phyloP scores from a whole-genome alignment of 2,113 vertebrate species.

The Ictalurus punctatus region DNA sequence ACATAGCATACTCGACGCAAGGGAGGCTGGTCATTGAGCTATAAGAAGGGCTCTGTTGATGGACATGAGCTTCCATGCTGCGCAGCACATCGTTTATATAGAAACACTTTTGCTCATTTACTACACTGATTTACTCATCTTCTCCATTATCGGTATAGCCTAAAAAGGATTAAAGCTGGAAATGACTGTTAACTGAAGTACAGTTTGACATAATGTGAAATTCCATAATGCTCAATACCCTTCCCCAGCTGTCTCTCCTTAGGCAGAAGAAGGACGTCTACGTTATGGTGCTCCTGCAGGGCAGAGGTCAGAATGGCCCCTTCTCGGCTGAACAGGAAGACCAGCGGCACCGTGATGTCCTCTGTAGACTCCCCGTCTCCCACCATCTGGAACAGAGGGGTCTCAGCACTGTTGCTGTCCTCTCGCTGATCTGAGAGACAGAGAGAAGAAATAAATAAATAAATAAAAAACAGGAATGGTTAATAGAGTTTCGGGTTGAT shows the following conservation, averaged over 20 bases:
- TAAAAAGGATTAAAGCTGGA: background rate
- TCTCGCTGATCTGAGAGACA: slow-evolving; percentile 71
- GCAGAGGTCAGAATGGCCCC: slow-evolving; percentile 71
- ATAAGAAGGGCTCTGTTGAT: background rate
- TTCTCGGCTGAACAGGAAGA: slow-evolving; percentile 77
- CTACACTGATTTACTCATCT: too few species aligned
- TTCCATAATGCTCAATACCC: slow-evolving; percentile 53
- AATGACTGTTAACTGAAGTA: background rate
- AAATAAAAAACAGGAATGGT: background rate
- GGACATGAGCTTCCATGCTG: background rate
- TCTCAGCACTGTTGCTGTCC: slow-evolving; percentile 74
- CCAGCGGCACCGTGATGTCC: slow-evolving; percentile 73
- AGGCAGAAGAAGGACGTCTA: slow-evolving; percentile 76
- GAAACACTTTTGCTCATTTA: too few species aligned
- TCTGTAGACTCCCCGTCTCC: slow-evolving; percentile 74
- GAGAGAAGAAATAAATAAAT: too few species aligned
- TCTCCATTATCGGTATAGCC: too few species aligned
- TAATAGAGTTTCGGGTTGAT: background rate
- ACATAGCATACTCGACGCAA: background rate
- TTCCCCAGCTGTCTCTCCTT: slow-evolving; percentile 71
- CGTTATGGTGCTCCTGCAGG: slow-evolving; percentile 72
- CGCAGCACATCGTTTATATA: background rate
- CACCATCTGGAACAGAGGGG: slow-evolving; percentile 81
- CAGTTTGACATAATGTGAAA: background rate
- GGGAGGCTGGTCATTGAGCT: background rate